Evolutionary conservation across 2,888 invertebrate species (phyloP).

Genomic region (Periphyllus acericola): DNA sequence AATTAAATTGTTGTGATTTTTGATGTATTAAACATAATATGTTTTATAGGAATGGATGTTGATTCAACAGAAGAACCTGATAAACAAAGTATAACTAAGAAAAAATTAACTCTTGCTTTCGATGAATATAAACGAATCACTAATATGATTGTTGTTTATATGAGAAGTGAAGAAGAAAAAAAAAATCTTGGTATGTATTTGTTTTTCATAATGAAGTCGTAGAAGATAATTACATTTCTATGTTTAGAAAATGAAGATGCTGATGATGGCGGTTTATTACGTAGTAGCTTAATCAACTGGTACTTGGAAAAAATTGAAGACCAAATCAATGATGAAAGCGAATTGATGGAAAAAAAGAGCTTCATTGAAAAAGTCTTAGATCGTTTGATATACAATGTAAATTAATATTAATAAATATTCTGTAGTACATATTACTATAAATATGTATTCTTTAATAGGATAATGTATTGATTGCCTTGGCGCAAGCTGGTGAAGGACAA

Average conservation of each 20-base stretch:
- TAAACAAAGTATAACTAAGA: conserved; percentile 69
- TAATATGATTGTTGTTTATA: conserved; percentile 88
- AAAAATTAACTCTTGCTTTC: conserved; percentile 84
- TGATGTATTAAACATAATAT: not conserved
- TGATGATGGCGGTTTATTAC: conserved; percentile 52
- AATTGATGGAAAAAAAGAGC: conserved; percentile 86
- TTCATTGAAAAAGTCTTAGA: conserved; percentile 95
- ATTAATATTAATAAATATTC: conserved; percentile 66
- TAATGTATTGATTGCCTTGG: conserved; percentile 73
- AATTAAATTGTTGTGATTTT: conserved; percentile 1
- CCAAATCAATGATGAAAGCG: conserved; percentile 90
- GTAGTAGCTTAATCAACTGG: conserved; percentile 85
- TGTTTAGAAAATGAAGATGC: conserved; percentile 40
- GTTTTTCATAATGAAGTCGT: not conserved
- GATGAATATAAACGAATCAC: conserved; percentile 94
- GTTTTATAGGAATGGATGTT: conserved; percentile 48
- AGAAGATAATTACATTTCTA: no score
- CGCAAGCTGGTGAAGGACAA: conserved; percentile 67
- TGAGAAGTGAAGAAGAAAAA: conserved; percentile 81
- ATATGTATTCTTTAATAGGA: conserved; percentile 57
- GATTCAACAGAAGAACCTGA: conserved; percentile 39
- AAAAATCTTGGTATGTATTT: conserved; percentile 60
- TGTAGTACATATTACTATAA: not conserved
- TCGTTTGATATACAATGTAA: conserved; percentile 84
- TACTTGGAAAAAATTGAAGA: conserved; percentile 88